phyloP scores from a whole-genome alignment of 2,113 vertebrate genomes.

The Agelaius phoeniceus region DNA sequence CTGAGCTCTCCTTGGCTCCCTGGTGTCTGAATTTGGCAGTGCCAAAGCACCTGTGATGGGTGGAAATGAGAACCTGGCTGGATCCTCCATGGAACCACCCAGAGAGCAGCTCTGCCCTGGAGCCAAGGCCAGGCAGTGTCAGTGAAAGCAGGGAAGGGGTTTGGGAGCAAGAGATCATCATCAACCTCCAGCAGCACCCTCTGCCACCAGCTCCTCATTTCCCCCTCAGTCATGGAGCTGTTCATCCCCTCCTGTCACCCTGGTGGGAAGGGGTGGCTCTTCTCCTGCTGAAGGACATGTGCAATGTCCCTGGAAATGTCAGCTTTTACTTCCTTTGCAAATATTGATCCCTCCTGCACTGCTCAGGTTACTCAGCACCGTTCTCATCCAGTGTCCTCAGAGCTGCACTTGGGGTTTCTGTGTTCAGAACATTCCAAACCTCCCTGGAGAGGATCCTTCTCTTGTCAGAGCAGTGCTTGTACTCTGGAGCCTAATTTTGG shows the following conservation, averaged over 20 bases:
- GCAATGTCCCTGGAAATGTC: not conserved
- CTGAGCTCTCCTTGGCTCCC: not conserved
- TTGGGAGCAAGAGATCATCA: not conserved
- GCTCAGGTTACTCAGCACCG: not conserved
- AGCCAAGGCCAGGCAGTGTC: not conserved
- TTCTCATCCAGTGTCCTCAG: not conserved
- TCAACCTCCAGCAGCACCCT: not conserved
- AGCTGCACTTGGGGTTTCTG: not conserved
- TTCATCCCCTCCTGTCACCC: not conserved
- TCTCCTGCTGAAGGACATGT: not conserved
- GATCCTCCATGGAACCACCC: not conserved
- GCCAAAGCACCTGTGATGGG: not conserved
- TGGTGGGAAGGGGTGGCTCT: not conserved
- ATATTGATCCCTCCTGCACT: not conserved
- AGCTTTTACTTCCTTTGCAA: not conserved
- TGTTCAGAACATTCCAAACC: not conserved
- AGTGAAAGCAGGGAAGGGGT: not conserved
- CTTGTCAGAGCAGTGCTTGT: not conserved
- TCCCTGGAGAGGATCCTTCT: not conserved
- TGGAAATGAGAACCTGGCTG: not conserved
- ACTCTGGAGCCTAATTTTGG: not conserved
- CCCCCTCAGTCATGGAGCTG: not conserved
- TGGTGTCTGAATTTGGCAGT: not conserved
- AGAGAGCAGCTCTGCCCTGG: not conserved
- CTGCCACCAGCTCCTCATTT: not conserved